A percentile compares a stretch with the other conserved stretches of the same genome.
These are phyloP conservation scores for Sthenelais limicola DNA, from an alignment of 2,888 invertebrate genomes.

Conservation along the genomic window DNA sequence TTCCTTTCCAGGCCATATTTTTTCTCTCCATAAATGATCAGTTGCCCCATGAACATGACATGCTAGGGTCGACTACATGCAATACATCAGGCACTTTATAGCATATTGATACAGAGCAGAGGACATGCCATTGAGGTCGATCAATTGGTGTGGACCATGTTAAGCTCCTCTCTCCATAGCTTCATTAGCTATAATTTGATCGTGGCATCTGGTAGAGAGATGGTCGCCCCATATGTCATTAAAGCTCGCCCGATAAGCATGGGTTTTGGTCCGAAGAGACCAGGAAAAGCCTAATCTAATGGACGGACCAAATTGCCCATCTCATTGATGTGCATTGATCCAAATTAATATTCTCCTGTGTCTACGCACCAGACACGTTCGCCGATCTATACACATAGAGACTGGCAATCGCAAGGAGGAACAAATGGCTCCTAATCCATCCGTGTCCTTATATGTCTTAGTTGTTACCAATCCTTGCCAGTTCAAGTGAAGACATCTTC, in stretches of 20 bases:
- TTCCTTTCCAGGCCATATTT: too few species aligned
- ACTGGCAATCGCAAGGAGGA: too few species aligned
- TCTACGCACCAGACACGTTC: too few species aligned
- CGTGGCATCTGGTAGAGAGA: constrained; percentile 37
- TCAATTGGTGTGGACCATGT: constrained; percentile 31
- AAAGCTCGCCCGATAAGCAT: not conserved
- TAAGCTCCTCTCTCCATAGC: constrained; percentile 19
- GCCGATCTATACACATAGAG: too few species aligned
- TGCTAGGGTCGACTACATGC: not conserved
- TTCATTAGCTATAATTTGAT: constrained; percentile 43
- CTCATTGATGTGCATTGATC: constrained; percentile 31
- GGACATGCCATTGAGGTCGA: constrained; percentile 25
- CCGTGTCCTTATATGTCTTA: too few species aligned
- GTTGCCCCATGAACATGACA: not conserved
- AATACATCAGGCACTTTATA: constrained; percentile 38
- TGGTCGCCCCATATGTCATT: constrained; percentile 29
- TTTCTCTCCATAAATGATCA: not conserved
- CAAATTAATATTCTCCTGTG: constrained; percentile 29
- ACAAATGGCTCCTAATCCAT: too few species aligned
- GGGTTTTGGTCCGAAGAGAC: not conserved
- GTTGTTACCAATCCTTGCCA: too few species aligned
- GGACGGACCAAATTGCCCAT: constrained; percentile 33
- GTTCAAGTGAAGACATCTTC: too few species aligned
- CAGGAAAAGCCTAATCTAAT: constrained; percentile 27
- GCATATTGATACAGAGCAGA: constrained; percentile 34